phyloP scores from a whole-genome alignment of 2,888 invertebrate genomes.

The Rhogogaster chlorosoma region DNA sequence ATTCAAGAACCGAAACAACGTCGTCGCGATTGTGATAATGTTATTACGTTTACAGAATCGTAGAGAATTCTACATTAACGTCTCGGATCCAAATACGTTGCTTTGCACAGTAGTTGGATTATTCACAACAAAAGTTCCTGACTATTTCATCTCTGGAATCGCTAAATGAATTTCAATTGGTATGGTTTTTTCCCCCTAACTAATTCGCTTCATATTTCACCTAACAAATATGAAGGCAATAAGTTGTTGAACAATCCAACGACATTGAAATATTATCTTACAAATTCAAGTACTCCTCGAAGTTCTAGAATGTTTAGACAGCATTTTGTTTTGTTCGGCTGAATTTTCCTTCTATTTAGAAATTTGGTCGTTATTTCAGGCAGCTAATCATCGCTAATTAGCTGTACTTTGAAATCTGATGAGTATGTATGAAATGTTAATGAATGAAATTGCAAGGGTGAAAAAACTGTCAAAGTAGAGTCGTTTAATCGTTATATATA shows the following conservation, averaged over 20 bases:
- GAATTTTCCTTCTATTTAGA: neutral
- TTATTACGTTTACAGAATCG: neutral
- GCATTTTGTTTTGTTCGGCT: neutral
- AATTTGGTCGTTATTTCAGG: neutral
- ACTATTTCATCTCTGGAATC: neutral
- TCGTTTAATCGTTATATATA: no score
- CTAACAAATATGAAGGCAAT: neutral
- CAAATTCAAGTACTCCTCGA: neutral
- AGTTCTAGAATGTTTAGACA: neutral
- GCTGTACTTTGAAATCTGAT: neutral
- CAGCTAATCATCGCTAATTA: neutral
- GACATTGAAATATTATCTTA: neutral
- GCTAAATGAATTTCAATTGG: neutral
- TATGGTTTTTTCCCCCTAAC: neutral
- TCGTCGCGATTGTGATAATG: neutral
- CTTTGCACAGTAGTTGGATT: neutral
- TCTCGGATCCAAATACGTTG: neutral
- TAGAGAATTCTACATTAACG: neutral
- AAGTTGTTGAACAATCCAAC: neutral
- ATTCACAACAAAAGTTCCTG: neutral
- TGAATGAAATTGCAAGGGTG: no score
- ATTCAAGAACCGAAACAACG: neutral
- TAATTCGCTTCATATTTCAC: neutral
- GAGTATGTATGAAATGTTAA: neutral
- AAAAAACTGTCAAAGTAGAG: no score